Evolutionary conservation across 2,113 vertebrate genomes (phyloP).

Genomic region (Amphiprion percula): DNA sequence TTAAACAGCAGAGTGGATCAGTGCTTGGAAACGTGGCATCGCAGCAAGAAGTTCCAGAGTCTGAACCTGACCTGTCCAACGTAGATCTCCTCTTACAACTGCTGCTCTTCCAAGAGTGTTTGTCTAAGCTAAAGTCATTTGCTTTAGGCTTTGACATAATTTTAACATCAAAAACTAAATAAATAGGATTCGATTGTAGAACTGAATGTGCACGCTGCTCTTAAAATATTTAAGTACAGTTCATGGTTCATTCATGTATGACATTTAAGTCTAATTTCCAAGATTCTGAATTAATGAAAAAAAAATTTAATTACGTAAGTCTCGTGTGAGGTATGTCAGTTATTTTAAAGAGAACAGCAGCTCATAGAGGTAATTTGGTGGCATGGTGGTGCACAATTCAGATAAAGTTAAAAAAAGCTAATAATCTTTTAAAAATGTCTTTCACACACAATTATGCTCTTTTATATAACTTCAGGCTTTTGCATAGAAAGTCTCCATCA

Average conservation of each 20-base stretch:
- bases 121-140: neutral
- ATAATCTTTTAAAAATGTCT: slow-evolving; percentile 35
- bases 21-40: neutral
- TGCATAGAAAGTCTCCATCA: neutral
- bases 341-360: slow-evolving; percentile 22
- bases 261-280: slow-evolving; percentile 42
- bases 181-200: neutral
- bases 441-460: slow-evolving; percentile 17
- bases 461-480: slow-evolving; percentile 17
- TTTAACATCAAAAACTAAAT: slow-evolving; percentile 33
- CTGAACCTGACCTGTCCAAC: neutral
- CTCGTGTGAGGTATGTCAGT: slow-evolving; percentile 23
- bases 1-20: slow-evolving; percentile 2
- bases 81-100: neutral
- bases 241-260: slow-evolving; percentile 31
- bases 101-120: neutral
- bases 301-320: slow-evolving; percentile 23
- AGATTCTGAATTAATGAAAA: slow-evolving; percentile 27
- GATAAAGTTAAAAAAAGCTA: slow-evolving; percentile 12
- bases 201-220: neutral
- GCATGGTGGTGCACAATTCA: neutral
- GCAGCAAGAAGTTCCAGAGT: neutral
- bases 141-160: neutral
- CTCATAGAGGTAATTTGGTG: slow-evolving; percentile 11
- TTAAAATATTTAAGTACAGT: slow-evolving; percentile 41